Evolutionary conservation across 2,888 invertebrate species (phyloP), one percentile per base, ranked within the genome.

Genomic region (Stenotaenia linearis): DNA sequence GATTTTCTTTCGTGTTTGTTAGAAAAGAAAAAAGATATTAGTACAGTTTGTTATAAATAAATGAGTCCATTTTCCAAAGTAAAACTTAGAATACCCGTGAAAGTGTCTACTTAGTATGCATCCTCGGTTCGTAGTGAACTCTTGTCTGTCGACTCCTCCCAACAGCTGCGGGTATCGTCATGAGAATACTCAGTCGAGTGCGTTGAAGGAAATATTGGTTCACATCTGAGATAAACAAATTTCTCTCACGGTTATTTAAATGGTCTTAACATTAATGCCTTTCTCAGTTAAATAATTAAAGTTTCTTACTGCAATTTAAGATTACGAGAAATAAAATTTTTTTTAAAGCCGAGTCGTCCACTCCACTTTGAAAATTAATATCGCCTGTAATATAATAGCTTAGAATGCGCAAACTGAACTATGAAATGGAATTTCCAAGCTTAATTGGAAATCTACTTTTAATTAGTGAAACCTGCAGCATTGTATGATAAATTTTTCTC

Each of bases 31-130:
- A 28, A 12, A 69, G 25, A 28, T 4, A 28, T 2, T 25, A 28
- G 23, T 69, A 28, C 10, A 12, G 69, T 69, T 32, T 69, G 69
- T 25, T 28, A 69, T 69, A 69, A 69, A 69, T 28, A 69, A 69
- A 69, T 69, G 69, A 69, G 69, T 69, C 69, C 69, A 69, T 69
- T 69, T 69, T 28, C 0, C 69, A 69, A 69, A 69, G 69, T 69
- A 69, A 23, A 69, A 69, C 25, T n/a, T n/a, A 4, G 69, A 69
- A 25, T 69, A 23, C 25, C 69, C 69, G 69, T 69, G 69, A 23
- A 69, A 50, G n/a, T n/a, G 69, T 69, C 69, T 69, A 69, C 69
- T 69, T 69, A 69, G 69, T 69, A 69, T 69, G 69, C 69, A 69
- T 69, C 69, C 28, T 15, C 28, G n/a, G 69, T 69, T 69, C 25